phyloP scores from a whole-genome alignment of 2,888 invertebrate species.

The Sinhomidia bicolor region DNA sequence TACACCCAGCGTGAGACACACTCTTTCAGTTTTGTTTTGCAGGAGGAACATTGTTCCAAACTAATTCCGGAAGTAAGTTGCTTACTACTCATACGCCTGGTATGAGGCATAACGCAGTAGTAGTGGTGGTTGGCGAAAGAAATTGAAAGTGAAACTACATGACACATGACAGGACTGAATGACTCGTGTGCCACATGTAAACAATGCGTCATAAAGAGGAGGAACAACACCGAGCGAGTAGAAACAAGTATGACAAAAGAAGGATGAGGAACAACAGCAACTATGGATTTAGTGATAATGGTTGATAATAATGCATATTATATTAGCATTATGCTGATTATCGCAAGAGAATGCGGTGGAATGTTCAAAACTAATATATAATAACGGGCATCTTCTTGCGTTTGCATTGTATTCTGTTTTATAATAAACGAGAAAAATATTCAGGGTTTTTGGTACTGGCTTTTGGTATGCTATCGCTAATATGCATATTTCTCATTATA shows the following conservation, averaged over 20 bases:
- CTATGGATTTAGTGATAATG: slow-evolving; percentile 24
- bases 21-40: not conserved
- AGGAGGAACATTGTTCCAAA: slow-evolving; percentile 50
- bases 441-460: not conserved
- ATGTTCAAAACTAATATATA: slow-evolving; percentile 31
- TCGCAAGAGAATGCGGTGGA: slow-evolving; percentile 39
- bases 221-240: not conserved
- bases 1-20: slow-evolving; percentile 2
- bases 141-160: slow-evolving; percentile 56
- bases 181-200: slow-evolving; percentile 41
- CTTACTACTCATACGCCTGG: not conserved
- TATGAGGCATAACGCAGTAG: no score
- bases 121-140: not conserved
- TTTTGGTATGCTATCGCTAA: not conserved
- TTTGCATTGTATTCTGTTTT: not conserved
- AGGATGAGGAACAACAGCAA: slow-evolving; percentile 29
- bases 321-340: slow-evolving; percentile 56
- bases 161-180: slow-evolving; percentile 48
- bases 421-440: not conserved
- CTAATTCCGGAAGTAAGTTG: slow-evolving; percentile 68
- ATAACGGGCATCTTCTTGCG: not conserved
- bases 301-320: slow-evolving; percentile 46
- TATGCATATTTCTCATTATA: not conserved
- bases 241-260: not conserved
- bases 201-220: slow-evolving; percentile 24